Base-by-base conservation (phyloP, 2,888 invertebrate genomes). In the Bellardia bayeri region DNA sequence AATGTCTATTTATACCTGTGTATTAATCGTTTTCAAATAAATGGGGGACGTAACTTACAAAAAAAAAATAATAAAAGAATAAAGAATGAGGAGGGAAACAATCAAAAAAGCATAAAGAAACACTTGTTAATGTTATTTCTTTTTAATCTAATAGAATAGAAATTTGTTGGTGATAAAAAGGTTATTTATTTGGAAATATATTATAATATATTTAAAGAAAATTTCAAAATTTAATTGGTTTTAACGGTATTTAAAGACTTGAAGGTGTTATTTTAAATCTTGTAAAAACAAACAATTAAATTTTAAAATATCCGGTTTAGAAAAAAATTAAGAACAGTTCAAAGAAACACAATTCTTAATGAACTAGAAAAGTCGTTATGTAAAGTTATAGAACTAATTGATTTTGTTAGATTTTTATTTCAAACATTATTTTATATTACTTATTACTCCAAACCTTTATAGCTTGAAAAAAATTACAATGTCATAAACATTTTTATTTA, bases 1-100 rank as follows among this genome's bases (percentile, higher is more conserved):
- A 33, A 61, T 33, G 13, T 2, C 6, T 63, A n/a, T 33, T 37
- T 37, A 74, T 72, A 56, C 64, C 33, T 30, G 49, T 69, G 49
- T 69, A 56, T 74, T 74, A 75, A 84, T 78, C 49, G 75, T 72
- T 76, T 83, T 72, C 64, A 80, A 45, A 61, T 64, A 76, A 76
- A 76, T 71, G 33, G 81, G 76, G 81, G 76, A 84, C 83, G 66
- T 40, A 81, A 58, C 71, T 68, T 49, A 40, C 16, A 49, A 71
- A 16, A 83, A 40, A 56, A 75, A 37, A 61, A 58, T n/a, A 33
- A n/a, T 1, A 76, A 42, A 33, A 42, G 9, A 51, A 49, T 16
- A 58, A 45, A 56, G 51, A 56, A 56, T 40, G 9, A 75, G 30
- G 33, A 9, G 69, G 33, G 69, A 69, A 82, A 82, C 40, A 82